These are phyloP conservation scores for Cossypha polioptera DNA, from an alignment of 2,797 vertebrate genomes.

Conservation along the genomic window DNA sequence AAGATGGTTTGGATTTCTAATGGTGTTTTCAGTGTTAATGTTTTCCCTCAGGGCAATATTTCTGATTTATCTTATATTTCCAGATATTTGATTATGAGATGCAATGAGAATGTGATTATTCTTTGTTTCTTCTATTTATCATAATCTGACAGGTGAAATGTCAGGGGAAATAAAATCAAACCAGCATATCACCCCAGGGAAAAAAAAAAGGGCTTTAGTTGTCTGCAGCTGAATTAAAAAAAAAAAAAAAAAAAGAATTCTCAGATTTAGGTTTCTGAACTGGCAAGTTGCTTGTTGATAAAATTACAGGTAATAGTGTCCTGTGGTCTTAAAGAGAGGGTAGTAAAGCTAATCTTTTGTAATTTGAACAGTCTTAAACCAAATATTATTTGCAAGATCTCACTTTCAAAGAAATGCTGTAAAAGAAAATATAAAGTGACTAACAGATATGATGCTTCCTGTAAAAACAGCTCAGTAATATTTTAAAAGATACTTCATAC, in stretches of 20 bases:
- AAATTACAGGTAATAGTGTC: neutral
- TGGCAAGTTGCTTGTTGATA: neutral
- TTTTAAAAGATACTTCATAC: neutral
- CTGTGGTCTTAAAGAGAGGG: neutral
- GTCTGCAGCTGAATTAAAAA: neutral
- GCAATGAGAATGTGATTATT: slow-evolving; percentile 57
- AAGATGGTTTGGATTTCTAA: neutral
- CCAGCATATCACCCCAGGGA: slow-evolving; percentile 25
- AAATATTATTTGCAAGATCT: neutral
- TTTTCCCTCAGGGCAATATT: slow-evolving; percentile 17
- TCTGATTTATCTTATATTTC: slow-evolving; percentile 49
- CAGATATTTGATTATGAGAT: slow-evolving; percentile 60
- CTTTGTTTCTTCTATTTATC: slow-evolving; percentile 61
- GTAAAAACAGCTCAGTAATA: neutral
- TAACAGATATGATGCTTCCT: neutral
- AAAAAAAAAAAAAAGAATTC: neutral
- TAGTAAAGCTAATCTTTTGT: neutral
- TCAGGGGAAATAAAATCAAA: slow-evolving; percentile 68
- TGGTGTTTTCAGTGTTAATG: neutral
- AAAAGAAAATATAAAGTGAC: neutral
- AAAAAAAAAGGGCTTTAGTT: neutral
- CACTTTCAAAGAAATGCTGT: neutral
- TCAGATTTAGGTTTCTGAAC: slow-evolving; percentile 20
- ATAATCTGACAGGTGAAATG: slow-evolving; percentile 69
- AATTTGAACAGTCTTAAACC: neutral